Evolutionary conservation across 2,113 vertebrate genomes (phyloP).

Genomic region (Elaphurus davidianus): DNA sequence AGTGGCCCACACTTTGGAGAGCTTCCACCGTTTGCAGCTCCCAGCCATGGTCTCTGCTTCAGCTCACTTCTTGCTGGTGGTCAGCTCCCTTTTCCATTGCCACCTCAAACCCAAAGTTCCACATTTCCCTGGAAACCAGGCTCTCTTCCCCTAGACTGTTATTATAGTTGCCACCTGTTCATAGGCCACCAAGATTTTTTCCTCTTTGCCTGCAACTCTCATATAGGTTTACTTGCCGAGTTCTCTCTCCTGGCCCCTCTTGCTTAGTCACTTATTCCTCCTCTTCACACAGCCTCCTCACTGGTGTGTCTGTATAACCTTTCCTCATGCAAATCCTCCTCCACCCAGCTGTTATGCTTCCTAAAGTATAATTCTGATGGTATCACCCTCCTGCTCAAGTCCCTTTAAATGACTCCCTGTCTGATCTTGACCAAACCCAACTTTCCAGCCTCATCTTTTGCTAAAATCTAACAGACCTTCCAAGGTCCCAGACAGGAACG

Average conservation of each 20-base stretch:
- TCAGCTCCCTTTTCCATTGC: not conserved
- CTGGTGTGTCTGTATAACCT: constrained; percentile 19
- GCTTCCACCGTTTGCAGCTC: not conserved
- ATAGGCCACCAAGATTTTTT: not conserved
- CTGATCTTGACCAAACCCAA: constrained; percentile 15
- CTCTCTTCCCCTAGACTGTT: not conserved
- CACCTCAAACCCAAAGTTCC: not conserved
- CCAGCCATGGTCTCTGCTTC: not conserved
- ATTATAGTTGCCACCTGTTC: not conserved
- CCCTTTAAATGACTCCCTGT: constrained; percentile 25
- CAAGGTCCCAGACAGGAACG: not conserved
- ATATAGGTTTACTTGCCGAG: not conserved
- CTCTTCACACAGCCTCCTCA: constrained; percentile 26
- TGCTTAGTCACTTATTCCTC: constrained; percentile 2
- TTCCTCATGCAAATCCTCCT: constrained; percentile 32
- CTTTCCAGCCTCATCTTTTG: constrained; percentile 27
- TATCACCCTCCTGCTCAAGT: constrained; percentile 37
- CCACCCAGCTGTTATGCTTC: constrained; percentile 49
- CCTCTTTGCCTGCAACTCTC: not conserved
- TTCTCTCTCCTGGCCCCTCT: not conserved
- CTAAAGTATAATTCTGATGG: constrained; percentile 30
- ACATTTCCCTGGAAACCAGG: not conserved
- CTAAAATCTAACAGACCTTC: not conserved
- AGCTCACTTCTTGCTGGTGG: not conserved
- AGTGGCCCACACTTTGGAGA: not conserved